Evolutionary conservation across 2,797 vertebrate species (phyloP).

Genomic region (Echiichthys vipera): DNA sequence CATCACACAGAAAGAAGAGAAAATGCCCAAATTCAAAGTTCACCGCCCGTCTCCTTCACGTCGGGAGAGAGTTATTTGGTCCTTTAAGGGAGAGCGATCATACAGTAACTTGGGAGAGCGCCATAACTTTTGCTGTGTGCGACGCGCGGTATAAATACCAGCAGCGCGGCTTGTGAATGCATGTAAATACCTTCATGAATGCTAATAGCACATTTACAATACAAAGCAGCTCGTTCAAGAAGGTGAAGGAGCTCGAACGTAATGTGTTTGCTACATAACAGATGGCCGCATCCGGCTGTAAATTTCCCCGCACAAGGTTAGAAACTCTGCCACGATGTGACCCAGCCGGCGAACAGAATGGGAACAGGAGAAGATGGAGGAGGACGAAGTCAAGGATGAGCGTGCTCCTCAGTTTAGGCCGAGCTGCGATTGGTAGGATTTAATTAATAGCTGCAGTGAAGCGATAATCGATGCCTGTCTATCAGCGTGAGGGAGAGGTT

Average conservation of each 20-base stretch:
- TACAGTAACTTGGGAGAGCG: constrained; percentile 27
- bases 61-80: not conserved
- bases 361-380: constrained; percentile 34
- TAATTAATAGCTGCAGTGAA: constrained; percentile 32
- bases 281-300: constrained; percentile 75
- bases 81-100: constrained; percentile 35
- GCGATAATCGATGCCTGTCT: constrained; percentile 56
- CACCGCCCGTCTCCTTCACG: not conserved
- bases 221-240: constrained; percentile 58
- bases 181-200: constrained; percentile 87
- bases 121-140: constrained; percentile 50
- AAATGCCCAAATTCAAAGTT: constrained; percentile 10
- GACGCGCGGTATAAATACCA: constrained; percentile 59
- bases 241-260: constrained; percentile 63
- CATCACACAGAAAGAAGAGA: not conserved
- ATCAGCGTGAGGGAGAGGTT: constrained; percentile 23
- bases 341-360: constrained; percentile 44
- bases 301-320: constrained; percentile 75
- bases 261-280: constrained; percentile 68
- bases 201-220: constrained; percentile 78
- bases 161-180: constrained; percentile 64
- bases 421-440: constrained; percentile 41
- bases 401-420: constrained; percentile 41
- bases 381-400: constrained; percentile 73
- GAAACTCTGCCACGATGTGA: constrained; percentile 58